Conservation (phyloP, 2,797 vertebrate genomes). For the Eidolon dupreanum region DNA sequence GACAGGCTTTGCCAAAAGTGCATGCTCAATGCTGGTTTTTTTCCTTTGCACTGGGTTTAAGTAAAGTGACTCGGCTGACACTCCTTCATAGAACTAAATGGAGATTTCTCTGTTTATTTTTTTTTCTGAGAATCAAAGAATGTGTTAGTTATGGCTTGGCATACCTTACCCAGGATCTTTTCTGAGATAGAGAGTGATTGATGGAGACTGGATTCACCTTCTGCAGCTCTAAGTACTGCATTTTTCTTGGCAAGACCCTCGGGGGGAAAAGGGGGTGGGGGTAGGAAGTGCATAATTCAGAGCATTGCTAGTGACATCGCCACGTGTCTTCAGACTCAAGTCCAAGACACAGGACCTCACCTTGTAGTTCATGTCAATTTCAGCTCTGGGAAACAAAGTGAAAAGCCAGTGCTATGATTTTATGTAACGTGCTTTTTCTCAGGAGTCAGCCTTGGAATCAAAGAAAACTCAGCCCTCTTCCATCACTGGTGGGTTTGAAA, state of each 20-base stretch:
- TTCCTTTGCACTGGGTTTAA: background rate
- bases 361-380: background rate
- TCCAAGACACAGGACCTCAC: too few species aligned
- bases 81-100: background rate
- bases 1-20: background rate
- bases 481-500: background rate
- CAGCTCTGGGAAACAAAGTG: background rate
- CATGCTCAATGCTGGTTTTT: background rate
- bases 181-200: background rate
- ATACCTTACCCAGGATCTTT: background rate
- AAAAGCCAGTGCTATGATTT: background rate
- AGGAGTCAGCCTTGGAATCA: background rate
- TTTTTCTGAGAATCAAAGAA: background rate
- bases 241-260: background rate
- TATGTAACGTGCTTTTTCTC: background rate
- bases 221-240: background rate
- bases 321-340: background rate
- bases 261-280: background rate
- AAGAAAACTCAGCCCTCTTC: background rate
- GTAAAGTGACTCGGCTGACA: background rate
- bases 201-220: background rate
- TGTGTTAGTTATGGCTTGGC: background rate
- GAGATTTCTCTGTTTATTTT: background rate
- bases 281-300: background rate
- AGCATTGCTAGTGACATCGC: background rate